These are phyloP conservation scores for Agrotis puta DNA, from an alignment of 2,888 invertebrate genomes.

Conservation along the genomic window DNA sequence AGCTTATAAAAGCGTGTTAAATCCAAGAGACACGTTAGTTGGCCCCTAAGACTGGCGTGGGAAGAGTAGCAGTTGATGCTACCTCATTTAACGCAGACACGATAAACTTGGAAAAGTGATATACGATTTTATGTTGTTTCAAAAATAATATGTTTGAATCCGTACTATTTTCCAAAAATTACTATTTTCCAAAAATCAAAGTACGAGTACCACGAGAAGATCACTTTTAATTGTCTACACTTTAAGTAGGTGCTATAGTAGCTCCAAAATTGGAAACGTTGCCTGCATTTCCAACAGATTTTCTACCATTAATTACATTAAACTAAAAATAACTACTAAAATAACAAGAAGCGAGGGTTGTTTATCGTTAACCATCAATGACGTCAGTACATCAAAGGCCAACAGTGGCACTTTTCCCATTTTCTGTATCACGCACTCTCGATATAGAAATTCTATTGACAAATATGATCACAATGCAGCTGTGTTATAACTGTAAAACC, in stretches of 20 bases:
- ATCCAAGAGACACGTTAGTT: slow-evolving; percentile 34
- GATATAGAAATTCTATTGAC: slow-evolving; percentile 67
- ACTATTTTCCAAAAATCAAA: too few species aligned
- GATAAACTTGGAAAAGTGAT: not conserved
- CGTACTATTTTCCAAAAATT: too few species aligned
- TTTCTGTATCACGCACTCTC: slow-evolving; percentile 47
- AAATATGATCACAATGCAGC: slow-evolving; percentile 65
- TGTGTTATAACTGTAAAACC: slow-evolving; percentile 67
- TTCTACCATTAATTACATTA: not conserved
- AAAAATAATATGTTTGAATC: not conserved
- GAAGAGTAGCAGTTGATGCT: slow-evolving; percentile 11
- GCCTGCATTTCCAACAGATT: not conserved
- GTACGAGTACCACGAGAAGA: not conserved
- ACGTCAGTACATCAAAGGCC: slow-evolving; percentile 17
- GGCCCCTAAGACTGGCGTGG: slow-evolving; percentile 16
- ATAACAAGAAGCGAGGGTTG: not conserved
- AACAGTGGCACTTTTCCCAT: slow-evolving; percentile 54
- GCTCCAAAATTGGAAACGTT: not conserved
- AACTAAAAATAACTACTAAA: slow-evolving; percentile 15
- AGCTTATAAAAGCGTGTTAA: slow-evolving; percentile 50
- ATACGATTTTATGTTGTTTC: not conserved
- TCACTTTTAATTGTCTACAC: not conserved
- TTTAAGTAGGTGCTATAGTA: not conserved
- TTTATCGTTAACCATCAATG: slow-evolving; percentile 24
- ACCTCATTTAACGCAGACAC: not conserved